Base-by-base conservation (phyloP, 2,797 vertebrate species). In the Lepus oiostolus region DNA sequence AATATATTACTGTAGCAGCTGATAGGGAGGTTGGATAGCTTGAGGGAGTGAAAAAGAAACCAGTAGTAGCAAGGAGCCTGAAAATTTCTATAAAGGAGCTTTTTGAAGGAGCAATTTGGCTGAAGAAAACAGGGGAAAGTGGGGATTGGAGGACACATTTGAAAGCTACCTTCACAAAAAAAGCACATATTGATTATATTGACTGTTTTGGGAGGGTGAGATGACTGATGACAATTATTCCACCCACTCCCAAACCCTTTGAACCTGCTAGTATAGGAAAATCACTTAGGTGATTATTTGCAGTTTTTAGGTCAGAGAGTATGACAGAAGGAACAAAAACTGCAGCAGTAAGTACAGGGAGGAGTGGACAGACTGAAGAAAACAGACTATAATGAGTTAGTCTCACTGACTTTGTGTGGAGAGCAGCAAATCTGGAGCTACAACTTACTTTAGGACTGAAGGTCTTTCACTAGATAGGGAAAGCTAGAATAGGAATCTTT, bases 121-220 rank as follows among this genome's bases (percentile, higher is more conserved):
- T 93, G 62, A 87, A 74, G 79, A 96, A 83, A 5, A 7, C 16
- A 67, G 4, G 35, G 70, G 2, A 17, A 58, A 54, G 22, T 30
- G 38, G 50, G 42, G 19, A 6, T 30, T 85, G 22, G 58, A 90
- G 38, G n/a, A 50, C 79, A 85, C 19, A 63, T 80, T 47, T 71
- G n/a, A 94, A 93, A 77, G 63, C 47, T 93, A 13, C 35, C 58
- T 90, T 93, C 94, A 77, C 6, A 52, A 68, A 94, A 75, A 30
- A 85, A 85, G 54, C 54, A 94, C 2, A 28, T 77, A 62, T 88
- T 80, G 80, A 67, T 79, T 80, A 88, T 22, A 63, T 6, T 81
- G 32, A 94, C 62, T 63, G 17, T 85, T 62, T 62, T 65, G 13
- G 2, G 13, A 24, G 11, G 52, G 19, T 79, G 60, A 91, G 16